Base-by-base conservation (phyloP, 2,888 invertebrate genomes). In the Pachymerium ferrugineum region DNA sequence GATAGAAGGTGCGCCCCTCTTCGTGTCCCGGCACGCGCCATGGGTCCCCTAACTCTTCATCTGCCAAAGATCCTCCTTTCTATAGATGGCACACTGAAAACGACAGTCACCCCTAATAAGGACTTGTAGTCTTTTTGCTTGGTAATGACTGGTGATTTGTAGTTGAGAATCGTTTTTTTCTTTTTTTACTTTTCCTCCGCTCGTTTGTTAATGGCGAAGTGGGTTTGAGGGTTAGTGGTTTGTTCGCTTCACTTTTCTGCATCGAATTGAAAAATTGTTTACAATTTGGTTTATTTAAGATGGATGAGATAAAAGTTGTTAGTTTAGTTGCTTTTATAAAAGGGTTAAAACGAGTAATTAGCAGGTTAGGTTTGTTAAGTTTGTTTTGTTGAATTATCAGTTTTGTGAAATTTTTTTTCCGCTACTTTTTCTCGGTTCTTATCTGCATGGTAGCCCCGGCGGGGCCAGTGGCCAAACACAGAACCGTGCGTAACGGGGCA, bases 11-110 rank as follows among this genome's bases (percentile, higher is more conserved):
- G 62, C 62, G 25, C 62, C 19, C 47, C 22, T 62, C 62, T 62
- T 62, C 62, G 62, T 62, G 62, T 62, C 62, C 62, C 62, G 62
- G 62, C 62, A 62, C 62, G 62, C 62, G 62, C 62, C 62, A 62
- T 28, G 62, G 62, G 62, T 62, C 62, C 28, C 28, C 62, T 62
- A 62, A 62, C 62, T 62, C 62, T 62, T 62, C 62, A 62, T 62
- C 62, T 62, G 62, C 62, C 62, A 28, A 62, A 62, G 62, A 62
- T 62, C 62, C 28, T 3, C 62, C 25, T n/a, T n/a, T 62, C 62
- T 62, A 28, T 12, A 62, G 62, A 62, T 28, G 62, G 25, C 62
- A n/a, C 62, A 28, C 28, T 62, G 62, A 62, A 62, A 25, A 28
- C 62, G 62, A 62, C 62, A 62, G 62, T 62, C 62, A 28, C n/a